phyloP scores from a whole-genome alignment of 2,888 invertebrate species.

The Ashinkailepas kermadecensis region DNA sequence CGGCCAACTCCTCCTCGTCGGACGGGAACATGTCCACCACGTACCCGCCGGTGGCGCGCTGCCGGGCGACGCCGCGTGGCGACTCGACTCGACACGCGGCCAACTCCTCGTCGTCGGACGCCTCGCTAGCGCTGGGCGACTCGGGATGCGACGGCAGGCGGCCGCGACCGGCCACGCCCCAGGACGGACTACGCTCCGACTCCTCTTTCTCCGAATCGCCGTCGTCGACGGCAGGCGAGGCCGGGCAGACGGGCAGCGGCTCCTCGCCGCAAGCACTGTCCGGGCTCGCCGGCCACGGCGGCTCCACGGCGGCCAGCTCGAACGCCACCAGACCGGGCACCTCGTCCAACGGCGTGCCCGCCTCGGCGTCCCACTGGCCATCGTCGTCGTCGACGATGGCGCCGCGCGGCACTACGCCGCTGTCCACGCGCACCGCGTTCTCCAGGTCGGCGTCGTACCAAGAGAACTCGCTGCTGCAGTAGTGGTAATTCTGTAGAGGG shows the following conservation, averaged over 20 bases:
- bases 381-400: slow-evolving; percentile 6
- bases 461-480: not conserved
- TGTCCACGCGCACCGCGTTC: not conserved
- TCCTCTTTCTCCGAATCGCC: not conserved
- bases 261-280: slow-evolving; percentile 8
- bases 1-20: not conserved
- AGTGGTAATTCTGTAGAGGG: not conserved
- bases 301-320: not conserved
- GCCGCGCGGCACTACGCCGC: not conserved
- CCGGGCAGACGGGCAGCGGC: too few species aligned
- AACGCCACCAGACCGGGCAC: not conserved
- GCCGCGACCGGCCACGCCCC: not conserved
- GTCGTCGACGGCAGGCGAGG: too few species aligned
- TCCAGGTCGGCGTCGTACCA: slow-evolving; percentile 5
- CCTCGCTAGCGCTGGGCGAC: not conserved
- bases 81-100: not conserved
- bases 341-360: slow-evolving; percentile 3
- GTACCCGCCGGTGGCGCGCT: not conserved
- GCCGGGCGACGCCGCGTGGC: not conserved
- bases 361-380: not conserved
- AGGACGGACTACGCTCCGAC: not conserved
- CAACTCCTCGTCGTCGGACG: not conserved
- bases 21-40: too few species aligned
- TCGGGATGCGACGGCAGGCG: not conserved
- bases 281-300: not conserved